Evolutionary conservation across 2,888 invertebrate species (phyloP), one percentile per base, ranked within the genome.

Genomic region (Zhuqinia jingwanae): DNA sequence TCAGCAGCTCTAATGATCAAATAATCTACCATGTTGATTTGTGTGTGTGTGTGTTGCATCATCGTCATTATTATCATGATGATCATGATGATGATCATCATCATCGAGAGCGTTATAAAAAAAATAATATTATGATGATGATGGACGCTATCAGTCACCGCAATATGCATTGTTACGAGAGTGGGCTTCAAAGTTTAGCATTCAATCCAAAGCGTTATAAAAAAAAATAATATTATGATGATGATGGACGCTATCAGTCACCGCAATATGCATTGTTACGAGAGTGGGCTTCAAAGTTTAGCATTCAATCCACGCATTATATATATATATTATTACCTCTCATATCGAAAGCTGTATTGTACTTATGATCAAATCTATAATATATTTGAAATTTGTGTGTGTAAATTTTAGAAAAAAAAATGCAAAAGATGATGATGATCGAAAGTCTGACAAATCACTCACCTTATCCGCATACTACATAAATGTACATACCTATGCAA

Each of bases 11-110:
- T 78, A 60, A 78, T 78, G 63, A 63, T 47, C 45, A 63, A 63
- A 47, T 36, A n/a, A 47, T 78, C 63, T 63, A 78, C 60, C 45
- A 60, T 42, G 65, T 63, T 84, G 77, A 77, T 77, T 83, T 76
- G 83, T 50, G 63, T 36, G n/a, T n/a, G n/a, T 8, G 8, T 36
- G 36, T 82, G 58, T 58, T 82, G 75, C 75, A 82, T 82, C 75
- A 82, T 73, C 65, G 13, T 50, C 75, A 36, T 65, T 25, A 42
- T 58, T 36, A 60, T 25, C 58, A n/a, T 60, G 27, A 27, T 60
- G 20, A 2, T 27, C n/a, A n/a, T n/a, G n/a, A 22, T 50, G 2
- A n/a, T 50, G 15, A n/a, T 50, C 50, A 60, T 27, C 60, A 27
- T 60, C 22, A 36, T 58, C 20, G 63, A 63, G 47, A 36, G 45